These are phyloP conservation scores for Mesoclemmys tuberculata DNA, from an alignment of 2,113 vertebrate genomes.

Conservation along the genomic window DNA sequence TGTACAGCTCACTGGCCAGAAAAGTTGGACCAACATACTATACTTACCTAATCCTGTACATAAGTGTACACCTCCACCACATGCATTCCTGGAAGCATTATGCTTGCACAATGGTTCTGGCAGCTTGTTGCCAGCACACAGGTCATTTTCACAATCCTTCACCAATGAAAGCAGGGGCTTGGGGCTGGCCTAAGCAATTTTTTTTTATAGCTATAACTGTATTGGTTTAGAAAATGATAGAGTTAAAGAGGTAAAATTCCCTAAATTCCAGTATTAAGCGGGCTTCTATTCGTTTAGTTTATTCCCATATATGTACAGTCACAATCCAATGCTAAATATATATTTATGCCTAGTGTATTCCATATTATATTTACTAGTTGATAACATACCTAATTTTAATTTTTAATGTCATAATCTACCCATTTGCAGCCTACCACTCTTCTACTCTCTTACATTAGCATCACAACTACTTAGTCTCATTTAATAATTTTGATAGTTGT, in stretches of 20 bases:
- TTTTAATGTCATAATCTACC: too few species aligned
- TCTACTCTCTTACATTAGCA: too few species aligned
- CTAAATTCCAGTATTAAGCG: not conserved
- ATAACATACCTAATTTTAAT: too few species aligned
- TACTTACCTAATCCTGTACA: not conserved
- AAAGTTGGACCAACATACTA: not conserved
- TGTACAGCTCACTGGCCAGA: fast-evolving
- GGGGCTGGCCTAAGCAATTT: not conserved
- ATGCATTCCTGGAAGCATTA: not conserved
- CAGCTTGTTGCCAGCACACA: not conserved
- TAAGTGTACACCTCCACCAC: not conserved
- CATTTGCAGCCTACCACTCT: too few species aligned
- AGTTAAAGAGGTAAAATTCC: not conserved
- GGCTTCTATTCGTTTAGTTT: too few species aligned
- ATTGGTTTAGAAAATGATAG: not conserved
- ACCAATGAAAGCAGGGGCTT: not conserved
- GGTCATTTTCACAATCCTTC: not conserved
- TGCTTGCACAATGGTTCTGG: not conserved
- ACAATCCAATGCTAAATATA: too few species aligned
- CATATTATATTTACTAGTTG: too few species aligned
- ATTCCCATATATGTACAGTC: too few species aligned
- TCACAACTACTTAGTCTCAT: not conserved
- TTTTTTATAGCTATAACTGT: not conserved
- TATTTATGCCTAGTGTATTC: too few species aligned
- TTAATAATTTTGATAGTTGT: not conserved